Conservation (phyloP, 2,888 invertebrate genomes). For the Sisyra nigra region DNA sequence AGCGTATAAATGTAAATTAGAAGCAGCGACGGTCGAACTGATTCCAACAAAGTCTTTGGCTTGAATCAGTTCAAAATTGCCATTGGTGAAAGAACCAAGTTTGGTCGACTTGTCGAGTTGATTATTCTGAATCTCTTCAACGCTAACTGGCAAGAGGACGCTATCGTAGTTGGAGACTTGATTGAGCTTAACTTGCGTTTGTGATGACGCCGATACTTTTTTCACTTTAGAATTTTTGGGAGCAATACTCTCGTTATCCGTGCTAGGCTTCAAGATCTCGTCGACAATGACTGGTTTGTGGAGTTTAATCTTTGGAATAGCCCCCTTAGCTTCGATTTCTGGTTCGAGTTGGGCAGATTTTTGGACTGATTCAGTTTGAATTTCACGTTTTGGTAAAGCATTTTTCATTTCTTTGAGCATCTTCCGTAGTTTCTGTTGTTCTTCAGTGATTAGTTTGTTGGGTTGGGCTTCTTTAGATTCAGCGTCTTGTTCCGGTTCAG, state of each 20-base stretch:
- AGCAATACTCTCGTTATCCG: slow-evolving; percentile 22
- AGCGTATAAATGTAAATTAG: slow-evolving; percentile 14
- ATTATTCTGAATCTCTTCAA: slow-evolving; percentile 5
- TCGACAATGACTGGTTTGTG: slow-evolving; percentile 10
- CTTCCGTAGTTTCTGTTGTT: slow-evolving; percentile 45
- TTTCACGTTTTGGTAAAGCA: slow-evolving; percentile 44
- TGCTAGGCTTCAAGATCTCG: slow-evolving; percentile 16
- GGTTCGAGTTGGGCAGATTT: slow-evolving; percentile 6
- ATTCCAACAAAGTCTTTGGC: slow-evolving; percentile 38
- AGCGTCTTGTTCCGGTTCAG: not conserved
- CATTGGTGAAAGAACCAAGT: slow-evolving; percentile 9
- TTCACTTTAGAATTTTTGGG: slow-evolving; percentile 24
- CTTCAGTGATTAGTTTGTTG: slow-evolving; percentile 20
- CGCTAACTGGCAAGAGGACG: slow-evolving; percentile 7
- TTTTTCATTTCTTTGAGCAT: slow-evolving; percentile 66
- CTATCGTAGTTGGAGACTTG: slow-evolving; percentile 7
- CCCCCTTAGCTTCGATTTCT: slow-evolving; percentile 12
- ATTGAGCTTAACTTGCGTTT: slow-evolving; percentile 30
- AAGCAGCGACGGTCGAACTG: slow-evolving; percentile 26
- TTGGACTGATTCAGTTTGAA: not conserved
- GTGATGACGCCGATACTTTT: slow-evolving; percentile 40
- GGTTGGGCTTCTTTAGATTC: slow-evolving; percentile 8
- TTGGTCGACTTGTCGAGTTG: too few relatives aligned
- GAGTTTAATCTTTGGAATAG: slow-evolving; percentile 9
- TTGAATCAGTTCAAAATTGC: slow-evolving; percentile 32